Percentiles rank a stretch among this genome's conserved stretches.
Conservation (phyloP, 2,888 invertebrate species). For the Megamerina dolium region DNA sequence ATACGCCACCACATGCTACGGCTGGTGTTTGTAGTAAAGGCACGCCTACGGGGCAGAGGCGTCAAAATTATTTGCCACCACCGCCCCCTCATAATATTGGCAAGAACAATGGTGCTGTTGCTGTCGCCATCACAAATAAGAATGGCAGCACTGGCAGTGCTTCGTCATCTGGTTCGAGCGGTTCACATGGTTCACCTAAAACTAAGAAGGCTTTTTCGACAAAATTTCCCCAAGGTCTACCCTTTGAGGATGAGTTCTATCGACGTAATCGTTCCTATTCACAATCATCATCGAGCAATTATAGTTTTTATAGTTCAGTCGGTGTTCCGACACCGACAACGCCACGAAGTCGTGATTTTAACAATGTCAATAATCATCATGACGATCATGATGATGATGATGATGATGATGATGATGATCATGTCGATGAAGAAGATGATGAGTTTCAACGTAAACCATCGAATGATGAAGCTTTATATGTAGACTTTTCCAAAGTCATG, state of each 20-base stretch:
- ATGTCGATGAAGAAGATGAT: conserved; percentile 30
- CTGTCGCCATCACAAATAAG: conserved; percentile 19
- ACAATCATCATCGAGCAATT: conserved; percentile 47
- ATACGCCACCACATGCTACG: background rate
- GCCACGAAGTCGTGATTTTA: conserved; percentile 13
- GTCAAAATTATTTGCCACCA: conserved; percentile 9
- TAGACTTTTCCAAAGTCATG: conserved; percentile 48
- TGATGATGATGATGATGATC: conserved; percentile 19
- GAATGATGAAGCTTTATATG: conserved; percentile 48
- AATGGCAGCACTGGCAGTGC: conserved; percentile 31
- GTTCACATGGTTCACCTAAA: conserved; percentile 43
- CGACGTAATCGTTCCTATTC: conserved; percentile 43
- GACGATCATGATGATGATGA: background rate
- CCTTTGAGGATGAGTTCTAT: conserved; percentile 49
- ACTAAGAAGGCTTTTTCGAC: conserved; percentile 45
- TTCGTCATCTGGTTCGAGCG: conserved; percentile 36
- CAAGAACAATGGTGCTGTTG: conserved; percentile 7
- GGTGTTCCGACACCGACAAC: conserved; percentile 29
- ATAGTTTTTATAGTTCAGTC: conserved; percentile 45
- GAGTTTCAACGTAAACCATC: conserved; percentile 48
- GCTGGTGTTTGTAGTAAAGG: conserved; percentile 19
- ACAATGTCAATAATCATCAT: conserved; percentile 3
- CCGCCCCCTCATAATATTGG: background rate
- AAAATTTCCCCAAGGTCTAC: conserved; percentile 48
- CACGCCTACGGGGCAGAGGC: conserved; percentile 2